Percentiles rank a stretch among this genome's conserved stretches.
These are phyloP conservation scores for Latrodectus hesperus DNA, from an alignment of 2,888 invertebrate species.

Conservation along the genomic window DNA sequence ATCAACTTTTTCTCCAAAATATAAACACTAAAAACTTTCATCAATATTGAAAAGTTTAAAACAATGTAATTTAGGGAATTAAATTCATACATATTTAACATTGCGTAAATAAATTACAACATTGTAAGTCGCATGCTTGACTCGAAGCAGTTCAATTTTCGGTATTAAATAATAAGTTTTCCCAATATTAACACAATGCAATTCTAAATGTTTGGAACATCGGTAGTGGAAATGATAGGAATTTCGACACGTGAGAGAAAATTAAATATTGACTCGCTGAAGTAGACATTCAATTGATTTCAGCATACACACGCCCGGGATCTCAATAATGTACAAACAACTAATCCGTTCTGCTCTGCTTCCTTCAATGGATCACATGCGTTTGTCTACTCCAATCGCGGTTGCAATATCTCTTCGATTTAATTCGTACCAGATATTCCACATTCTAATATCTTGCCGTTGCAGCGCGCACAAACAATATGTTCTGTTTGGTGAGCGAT, in stretches of 20 bases:
- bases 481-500: background rate
- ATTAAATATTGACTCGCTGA: constrained; percentile 37
- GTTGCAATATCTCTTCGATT: constrained; percentile 15
- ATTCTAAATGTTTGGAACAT: background rate
- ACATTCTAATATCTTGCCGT: background rate
- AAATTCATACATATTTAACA: background rate
- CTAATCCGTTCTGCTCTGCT: constrained; percentile 8
- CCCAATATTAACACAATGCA: constrained; percentile 5
- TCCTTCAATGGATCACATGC: constrained; percentile 13
- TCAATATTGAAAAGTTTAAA: background rate
- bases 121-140: background rate
- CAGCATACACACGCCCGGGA: background rate
- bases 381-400: constrained; percentile 33
- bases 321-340: constrained; percentile 23
- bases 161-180: background rate
- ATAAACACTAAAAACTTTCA: too few relatives aligned
- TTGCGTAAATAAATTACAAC: background rate
- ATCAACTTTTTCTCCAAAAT: too few relatives aligned
- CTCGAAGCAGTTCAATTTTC: background rate
- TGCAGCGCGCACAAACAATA: background rate
- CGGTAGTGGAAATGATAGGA: constrained; percentile 36
- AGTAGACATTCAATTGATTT: constrained; percentile 26
- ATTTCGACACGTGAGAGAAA: constrained; percentile 20
- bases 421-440: background rate
- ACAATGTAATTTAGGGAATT: background rate